phyloP scores from a whole-genome alignment of 1,140 invertebrate genomes.

The Drosophila kurseongensis region DNA sequence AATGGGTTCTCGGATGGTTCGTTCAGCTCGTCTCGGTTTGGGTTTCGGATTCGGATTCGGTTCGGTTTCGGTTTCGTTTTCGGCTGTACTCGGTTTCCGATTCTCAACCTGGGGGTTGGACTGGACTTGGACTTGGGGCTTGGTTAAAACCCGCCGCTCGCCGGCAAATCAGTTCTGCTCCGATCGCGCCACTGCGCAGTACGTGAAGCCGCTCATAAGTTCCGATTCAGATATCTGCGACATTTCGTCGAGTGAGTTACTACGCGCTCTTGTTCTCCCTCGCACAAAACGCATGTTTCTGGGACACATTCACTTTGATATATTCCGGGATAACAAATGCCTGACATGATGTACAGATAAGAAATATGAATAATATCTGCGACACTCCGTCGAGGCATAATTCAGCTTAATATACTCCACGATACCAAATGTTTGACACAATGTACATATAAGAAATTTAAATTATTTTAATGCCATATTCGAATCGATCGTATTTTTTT shows the following conservation, averaged over 20 bases:
- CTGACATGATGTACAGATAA: background rate
- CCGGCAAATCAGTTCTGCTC: constrained; percentile 75
- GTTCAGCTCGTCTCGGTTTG: background rate
- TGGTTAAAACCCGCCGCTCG: constrained; percentile 39
- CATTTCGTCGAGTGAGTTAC: constrained; percentile 39
- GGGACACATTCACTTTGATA: background rate
- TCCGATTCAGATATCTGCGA: constrained; percentile 19
- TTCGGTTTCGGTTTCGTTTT: background rate
- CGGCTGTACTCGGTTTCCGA: background rate
- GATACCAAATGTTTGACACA: background rate
- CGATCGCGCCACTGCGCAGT: constrained; percentile 72
- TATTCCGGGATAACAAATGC: background rate
- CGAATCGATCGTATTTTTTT: constrained; percentile 1
- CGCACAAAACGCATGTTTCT: background rate
- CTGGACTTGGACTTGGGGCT: constrained; percentile 48
- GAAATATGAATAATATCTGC: constrained; percentile 8
- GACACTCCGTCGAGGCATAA: constrained; percentile 29
- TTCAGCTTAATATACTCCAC: background rate
- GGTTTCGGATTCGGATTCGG: constrained; percentile 6
- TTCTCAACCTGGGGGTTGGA: constrained; percentile 30
- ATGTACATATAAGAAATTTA: background rate
- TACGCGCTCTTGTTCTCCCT: background rate
- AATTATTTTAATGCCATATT: background rate
- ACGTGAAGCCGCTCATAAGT: constrained; percentile 41
- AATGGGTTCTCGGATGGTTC: constrained; percentile 1